Evolutionary conservation across 2,113 vertebrate genomes (phyloP).

Genomic region (Atherinomorus stipes): DNA sequence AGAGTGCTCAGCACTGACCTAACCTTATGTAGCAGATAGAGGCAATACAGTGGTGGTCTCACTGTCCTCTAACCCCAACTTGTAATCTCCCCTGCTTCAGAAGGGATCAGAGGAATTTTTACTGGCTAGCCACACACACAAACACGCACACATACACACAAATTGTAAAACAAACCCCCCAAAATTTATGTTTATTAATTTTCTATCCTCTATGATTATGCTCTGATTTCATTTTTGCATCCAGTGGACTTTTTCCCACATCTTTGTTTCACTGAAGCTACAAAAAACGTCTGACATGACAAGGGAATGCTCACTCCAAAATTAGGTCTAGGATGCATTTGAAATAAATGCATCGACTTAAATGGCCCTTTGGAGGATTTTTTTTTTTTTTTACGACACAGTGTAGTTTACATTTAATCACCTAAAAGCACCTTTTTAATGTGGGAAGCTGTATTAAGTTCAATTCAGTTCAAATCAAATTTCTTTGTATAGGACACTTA

Average conservation of each 20-base stretch:
- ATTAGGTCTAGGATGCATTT: not conserved
- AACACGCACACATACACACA: not conserved
- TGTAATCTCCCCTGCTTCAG: not conserved
- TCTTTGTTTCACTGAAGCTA: not conserved
- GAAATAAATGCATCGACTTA: not conserved
- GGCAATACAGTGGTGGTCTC: conserved; percentile 4
- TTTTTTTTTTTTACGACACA: conserved; percentile 8
- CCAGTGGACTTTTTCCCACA: not conserved
- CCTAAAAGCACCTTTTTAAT: not conserved
- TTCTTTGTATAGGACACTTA: too few relatives aligned
- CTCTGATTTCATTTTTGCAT: not conserved
- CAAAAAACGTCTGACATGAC: not conserved
- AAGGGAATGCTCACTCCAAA: not conserved
- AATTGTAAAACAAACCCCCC: too few relatives aligned
- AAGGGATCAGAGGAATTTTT: not conserved
- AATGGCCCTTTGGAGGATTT: not conserved
- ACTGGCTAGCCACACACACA: conserved; percentile 5
- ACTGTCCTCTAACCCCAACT: not conserved
- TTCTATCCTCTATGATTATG: not conserved
- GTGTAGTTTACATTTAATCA: not conserved
- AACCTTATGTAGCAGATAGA: conserved; percentile 4
- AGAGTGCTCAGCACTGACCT: not conserved
- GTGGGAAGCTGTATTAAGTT: not conserved
- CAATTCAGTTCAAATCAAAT: too few relatives aligned
- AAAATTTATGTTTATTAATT: too few relatives aligned